A percentile compares a stretch with the other conserved stretches of the same genome.
Conservation (phyloP, 2,113 vertebrate species). For the Cnemophilus loriae region DNA sequence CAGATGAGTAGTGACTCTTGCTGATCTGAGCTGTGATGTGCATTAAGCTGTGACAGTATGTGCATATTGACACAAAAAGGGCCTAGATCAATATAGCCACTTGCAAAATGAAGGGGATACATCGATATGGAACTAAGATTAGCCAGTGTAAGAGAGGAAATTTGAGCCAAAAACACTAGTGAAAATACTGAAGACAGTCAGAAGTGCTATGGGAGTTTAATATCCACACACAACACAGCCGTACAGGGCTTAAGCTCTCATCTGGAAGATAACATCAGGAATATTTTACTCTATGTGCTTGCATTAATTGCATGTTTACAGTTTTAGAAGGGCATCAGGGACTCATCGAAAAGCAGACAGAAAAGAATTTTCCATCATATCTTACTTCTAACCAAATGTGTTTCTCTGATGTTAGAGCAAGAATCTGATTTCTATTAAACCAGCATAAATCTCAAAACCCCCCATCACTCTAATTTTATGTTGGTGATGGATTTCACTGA, state of each 20-base stretch:
- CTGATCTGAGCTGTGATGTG: background rate
- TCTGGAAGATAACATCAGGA: background rate
- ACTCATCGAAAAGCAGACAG: background rate
- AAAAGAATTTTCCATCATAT: background rate
- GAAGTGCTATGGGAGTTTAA: background rate
- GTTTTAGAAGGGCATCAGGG: background rate
- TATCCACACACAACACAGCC: background rate
- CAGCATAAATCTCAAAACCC: background rate
- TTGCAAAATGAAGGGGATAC: conserved; percentile 3
- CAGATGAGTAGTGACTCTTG: background rate
- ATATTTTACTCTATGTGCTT: conserved; percentile 3
- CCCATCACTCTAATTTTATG: background rate
- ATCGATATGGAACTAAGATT: background rate
- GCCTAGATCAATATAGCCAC: background rate
- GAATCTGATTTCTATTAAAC: conserved; percentile 21
- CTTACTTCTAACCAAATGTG: background rate
- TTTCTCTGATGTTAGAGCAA: conserved; percentile 8
- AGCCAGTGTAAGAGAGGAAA: background rate
- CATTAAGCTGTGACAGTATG: background rate
- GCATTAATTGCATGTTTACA: conserved; percentile 21
- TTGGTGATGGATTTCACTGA: background rate
- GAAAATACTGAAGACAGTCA: background rate
- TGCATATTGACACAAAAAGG: background rate
- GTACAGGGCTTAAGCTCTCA: background rate
- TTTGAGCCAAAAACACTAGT: background rate